These are phyloP conservation scores for Chascanopsetta lugubris DNA, from an alignment of 2,113 vertebrate species.

Conservation along the genomic window DNA sequence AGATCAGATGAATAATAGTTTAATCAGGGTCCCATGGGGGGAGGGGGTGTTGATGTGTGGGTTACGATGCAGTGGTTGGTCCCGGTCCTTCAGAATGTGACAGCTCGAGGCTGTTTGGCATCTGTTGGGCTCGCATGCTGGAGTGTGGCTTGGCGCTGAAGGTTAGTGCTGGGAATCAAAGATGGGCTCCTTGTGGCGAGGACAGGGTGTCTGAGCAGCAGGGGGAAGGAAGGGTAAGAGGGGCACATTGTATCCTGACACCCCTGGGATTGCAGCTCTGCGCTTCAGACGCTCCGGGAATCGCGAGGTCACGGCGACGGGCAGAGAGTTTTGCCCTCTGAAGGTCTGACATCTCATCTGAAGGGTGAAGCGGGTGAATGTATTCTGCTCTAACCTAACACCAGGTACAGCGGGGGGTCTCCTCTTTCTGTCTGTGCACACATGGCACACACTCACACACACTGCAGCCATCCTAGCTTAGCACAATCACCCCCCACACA, in stretches of 20 bases:
- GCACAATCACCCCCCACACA: constrained; percentile 30
- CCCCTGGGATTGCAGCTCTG: constrained; percentile 60
- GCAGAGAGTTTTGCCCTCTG: constrained; percentile 35
- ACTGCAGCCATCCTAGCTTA: constrained; percentile 25
- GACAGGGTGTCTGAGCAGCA: constrained; percentile 8
- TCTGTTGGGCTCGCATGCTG: constrained; percentile 7
- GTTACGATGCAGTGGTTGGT: constrained; percentile 11
- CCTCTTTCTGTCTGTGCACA: constrained; percentile 22
- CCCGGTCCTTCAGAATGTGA: constrained; percentile 21
- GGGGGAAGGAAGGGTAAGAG: constrained; percentile 17
- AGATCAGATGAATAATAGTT: constrained; percentile 52
- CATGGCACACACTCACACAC: constrained; percentile 16
- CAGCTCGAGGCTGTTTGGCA: constrained; percentile 6
- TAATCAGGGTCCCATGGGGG: constrained; percentile 45
- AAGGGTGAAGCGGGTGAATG: constrained; percentile 21
- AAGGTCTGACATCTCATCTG: constrained; percentile 62
- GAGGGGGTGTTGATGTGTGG: not conserved
- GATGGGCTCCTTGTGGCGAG: not conserved
- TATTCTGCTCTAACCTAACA: constrained; percentile 30
- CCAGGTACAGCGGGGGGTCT: constrained; percentile 59
- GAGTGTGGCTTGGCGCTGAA: constrained; percentile 12
- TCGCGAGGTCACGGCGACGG: constrained; percentile 64
- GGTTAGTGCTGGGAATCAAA: constrained; percentile 32
- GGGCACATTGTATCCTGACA: constrained; percentile 69
- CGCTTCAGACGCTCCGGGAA: constrained; percentile 69